These are phyloP conservation scores for Mythimna impura DNA, from an alignment of 2,888 invertebrate genomes.

Conservation along the genomic window DNA sequence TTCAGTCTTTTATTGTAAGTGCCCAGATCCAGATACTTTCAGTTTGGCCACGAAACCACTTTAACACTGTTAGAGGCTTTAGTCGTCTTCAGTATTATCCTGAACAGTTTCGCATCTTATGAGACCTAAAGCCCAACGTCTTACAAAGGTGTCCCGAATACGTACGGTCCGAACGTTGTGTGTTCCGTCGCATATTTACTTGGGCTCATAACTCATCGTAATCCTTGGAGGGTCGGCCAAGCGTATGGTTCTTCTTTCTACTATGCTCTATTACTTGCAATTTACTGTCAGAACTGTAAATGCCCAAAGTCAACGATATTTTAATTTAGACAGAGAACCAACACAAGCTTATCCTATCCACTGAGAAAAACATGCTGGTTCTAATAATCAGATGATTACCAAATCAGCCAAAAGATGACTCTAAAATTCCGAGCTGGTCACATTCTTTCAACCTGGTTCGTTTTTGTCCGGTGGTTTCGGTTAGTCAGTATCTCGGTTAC, in stretches of 20 bases:
- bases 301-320: not conserved
- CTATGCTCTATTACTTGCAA: slow-evolving; percentile 1
- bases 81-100: not conserved
- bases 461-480: not conserved
- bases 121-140: not conserved
- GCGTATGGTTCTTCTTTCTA: slow-evolving; percentile 9
- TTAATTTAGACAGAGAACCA: not conserved
- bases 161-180: not conserved
- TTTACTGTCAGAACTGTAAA: not conserved
- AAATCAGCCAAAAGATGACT: not conserved
- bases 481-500: too few relatives aligned
- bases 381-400: not conserved
- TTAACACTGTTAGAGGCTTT: not conserved
- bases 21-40: too few relatives aligned
- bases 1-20: too few relatives aligned
- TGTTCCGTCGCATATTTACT: slow-evolving; percentile 8
- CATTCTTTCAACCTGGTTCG: not conserved
- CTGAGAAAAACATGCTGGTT: not conserved
- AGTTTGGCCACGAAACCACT: not conserved
- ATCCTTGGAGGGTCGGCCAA: slow-evolving; percentile 13
- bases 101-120: not conserved
- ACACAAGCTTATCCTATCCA: not conserved
- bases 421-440: not conserved
- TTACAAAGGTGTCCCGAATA: not conserved
- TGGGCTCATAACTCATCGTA: slow-evolving; percentile 25